phyloP scores from a whole-genome alignment of 1,140 invertebrate genomes.

The Hylaeus volcanicus region DNA sequence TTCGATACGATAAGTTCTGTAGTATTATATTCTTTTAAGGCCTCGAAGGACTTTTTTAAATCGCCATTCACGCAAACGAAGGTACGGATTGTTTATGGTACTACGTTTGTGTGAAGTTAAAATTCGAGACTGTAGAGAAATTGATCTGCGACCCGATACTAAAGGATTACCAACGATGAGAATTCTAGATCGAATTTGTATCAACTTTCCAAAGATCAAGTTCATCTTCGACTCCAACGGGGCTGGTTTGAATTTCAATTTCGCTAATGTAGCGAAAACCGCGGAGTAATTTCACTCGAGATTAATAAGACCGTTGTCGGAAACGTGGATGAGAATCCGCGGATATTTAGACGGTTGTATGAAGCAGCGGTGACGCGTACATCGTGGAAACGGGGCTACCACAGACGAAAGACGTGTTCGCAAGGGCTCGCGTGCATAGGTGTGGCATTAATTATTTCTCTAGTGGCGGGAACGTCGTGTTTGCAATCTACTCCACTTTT shows the following conservation, averaged over 20 bases:
- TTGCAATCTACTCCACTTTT: constrained; percentile 65
- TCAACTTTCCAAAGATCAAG: not conserved
- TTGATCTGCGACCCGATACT: too few species aligned
- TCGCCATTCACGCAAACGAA: too few species aligned
- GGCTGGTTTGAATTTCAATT: not conserved
- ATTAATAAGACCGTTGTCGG: constrained; percentile 6
- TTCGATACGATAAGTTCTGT: too few species aligned
- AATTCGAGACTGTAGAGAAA: too few species aligned
- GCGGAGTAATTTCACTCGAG: not conserved
- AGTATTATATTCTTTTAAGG: too few species aligned
- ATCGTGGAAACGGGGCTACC: not conserved
- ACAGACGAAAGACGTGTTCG: not conserved
- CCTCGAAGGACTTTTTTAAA: too few species aligned
- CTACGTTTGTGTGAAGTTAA: too few species aligned
- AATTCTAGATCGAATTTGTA: too few species aligned
- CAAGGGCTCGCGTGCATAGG: constrained; percentile 18
- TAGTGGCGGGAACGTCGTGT: constrained; percentile 52
- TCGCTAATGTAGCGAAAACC: not conserved
- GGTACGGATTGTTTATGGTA: too few species aligned
- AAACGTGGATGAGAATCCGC: too few species aligned
- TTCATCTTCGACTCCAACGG: not conserved
- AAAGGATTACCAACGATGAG: too few species aligned
- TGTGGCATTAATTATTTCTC: constrained; percentile 63
- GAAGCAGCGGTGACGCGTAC: not conserved
- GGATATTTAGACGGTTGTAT: constrained; percentile 2